A percentile compares a stretch with the other conserved stretches of the same genome.
Evolutionary conservation across 2,888 invertebrate genomes (phyloP).

Genomic region (Trissolcus japonicus): DNA sequence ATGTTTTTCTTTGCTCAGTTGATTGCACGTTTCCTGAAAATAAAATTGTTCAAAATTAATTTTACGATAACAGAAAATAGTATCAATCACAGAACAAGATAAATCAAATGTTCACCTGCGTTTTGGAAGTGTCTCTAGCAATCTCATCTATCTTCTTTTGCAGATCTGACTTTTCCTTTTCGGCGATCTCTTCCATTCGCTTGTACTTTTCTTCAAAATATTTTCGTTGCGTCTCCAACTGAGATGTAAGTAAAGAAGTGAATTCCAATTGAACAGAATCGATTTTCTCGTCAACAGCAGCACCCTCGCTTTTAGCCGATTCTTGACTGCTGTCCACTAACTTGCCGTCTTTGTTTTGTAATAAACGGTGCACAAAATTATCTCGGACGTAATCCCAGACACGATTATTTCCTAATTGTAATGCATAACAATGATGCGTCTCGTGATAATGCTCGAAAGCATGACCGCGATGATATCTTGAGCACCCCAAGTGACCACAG

Average conservation of each 20-base stretch:
- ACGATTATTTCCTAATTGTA: slow-evolving; percentile 96
- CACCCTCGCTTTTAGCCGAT: slow-evolving; percentile 77
- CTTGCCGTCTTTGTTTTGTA: slow-evolving; percentile 99
- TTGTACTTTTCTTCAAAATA: slow-evolving; percentile 91
- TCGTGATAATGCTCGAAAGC: slow-evolving; percentile 96
- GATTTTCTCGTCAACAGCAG: slow-evolving; percentile 87
- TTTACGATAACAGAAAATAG: not conserved
- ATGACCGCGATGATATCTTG: slow-evolving; percentile 92
- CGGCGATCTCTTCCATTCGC: slow-evolving; percentile 74
- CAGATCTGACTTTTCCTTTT: slow-evolving; percentile 79
- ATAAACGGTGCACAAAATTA: slow-evolving; percentile 95
- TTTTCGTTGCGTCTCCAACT: slow-evolving; percentile 93
- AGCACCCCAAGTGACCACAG: slow-evolving; percentile 99
- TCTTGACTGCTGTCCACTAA: slow-evolving; percentile 83
- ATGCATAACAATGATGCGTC: slow-evolving; percentile 97
- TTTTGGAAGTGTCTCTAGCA: slow-evolving; percentile 76
- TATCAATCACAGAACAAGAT: not conserved
- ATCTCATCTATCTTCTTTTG: slow-evolving; percentile 78
- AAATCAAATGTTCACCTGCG: slow-evolving; percentile 61
- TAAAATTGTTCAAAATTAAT: not conserved
- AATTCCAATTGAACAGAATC: slow-evolving; percentile 97
- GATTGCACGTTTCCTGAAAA: slow-evolving; percentile 61
- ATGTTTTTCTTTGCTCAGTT: slow-evolving; percentile 82
- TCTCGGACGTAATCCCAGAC: slow-evolving; percentile 99
- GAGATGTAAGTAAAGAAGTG: slow-evolving; percentile 95